Percentiles rank a stretch among this genome's conserved stretches.
Conservation (phyloP, 2,113 vertebrate genomes). For the Dasypus novemcinctus region DNA sequence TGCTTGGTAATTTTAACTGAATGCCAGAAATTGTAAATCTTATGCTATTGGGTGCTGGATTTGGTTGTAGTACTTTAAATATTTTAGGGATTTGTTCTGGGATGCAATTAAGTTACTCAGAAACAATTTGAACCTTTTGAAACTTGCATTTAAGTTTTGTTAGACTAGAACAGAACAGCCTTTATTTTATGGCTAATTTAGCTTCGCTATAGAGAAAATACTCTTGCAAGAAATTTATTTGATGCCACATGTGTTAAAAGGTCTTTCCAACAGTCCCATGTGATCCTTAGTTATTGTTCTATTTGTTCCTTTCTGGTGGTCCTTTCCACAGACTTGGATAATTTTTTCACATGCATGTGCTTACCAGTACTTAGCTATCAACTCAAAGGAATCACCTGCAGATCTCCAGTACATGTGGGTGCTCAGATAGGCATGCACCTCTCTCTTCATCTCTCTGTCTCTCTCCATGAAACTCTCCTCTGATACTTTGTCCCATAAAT, state of each 20-base stretch:
- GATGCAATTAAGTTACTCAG: background rate
- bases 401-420: background rate
- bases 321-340: background rate
- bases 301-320: background rate
- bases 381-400: background rate
- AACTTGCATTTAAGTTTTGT: background rate
- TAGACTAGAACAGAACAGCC: background rate
- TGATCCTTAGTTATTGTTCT: background rate
- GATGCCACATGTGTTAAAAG: background rate
- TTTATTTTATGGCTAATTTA: background rate
- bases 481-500: background rate
- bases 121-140: background rate
- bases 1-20: background rate
- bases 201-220: background rate
- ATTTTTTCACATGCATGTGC: background rate
- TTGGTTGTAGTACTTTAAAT: background rate
- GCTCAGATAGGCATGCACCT: too few species aligned
- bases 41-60: background rate
- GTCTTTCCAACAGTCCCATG: background rate
- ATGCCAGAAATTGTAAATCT: background rate
- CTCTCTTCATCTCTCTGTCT: background rate
- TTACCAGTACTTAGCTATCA: background rate
- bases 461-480: background rate
- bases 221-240: background rate
- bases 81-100: slow-evolving; percentile 7